These are phyloP conservation scores for Drosophila lini DNA, from an alignment of 1,140 invertebrate genomes.

Conservation along the genomic window DNA sequence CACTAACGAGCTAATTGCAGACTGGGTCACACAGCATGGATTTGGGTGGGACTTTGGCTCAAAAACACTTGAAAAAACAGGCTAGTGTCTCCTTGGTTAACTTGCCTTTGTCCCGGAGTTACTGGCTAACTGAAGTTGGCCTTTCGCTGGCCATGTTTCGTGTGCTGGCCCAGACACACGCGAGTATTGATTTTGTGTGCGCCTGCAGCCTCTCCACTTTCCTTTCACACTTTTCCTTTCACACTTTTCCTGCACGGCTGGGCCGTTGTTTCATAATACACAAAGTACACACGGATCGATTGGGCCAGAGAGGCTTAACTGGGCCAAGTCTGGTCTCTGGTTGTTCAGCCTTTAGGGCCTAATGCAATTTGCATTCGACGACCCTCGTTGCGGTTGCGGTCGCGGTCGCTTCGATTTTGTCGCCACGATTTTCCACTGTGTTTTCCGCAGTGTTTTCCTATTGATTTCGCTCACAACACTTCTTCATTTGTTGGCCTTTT, in stretches of 20 bases:
- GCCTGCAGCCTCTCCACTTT: conserved; percentile 42
- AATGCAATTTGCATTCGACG: conserved; percentile 66
- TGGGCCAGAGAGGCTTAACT: conserved; percentile 34
- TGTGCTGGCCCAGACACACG: conserved; percentile 37
- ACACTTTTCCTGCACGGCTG: conserved; percentile 25
- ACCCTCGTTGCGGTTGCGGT: conserved; percentile 33
- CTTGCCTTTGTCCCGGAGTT: conserved; percentile 30
- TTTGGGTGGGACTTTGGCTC: background rate
- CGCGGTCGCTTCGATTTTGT: conserved; percentile 10
- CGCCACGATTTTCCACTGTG: conserved; percentile 19
- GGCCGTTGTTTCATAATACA: conserved; percentile 51
- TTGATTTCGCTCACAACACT: conserved; percentile 48
- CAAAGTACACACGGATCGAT: conserved; percentile 35
- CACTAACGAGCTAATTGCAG: conserved; percentile 39
- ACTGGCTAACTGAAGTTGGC: conserved; percentile 21
- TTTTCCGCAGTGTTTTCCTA: conserved; percentile 28
- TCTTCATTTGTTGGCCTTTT: background rate
- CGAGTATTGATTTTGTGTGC: conserved; percentile 54
- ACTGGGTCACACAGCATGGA: conserved; percentile 8
- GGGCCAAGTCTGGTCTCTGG: conserved; percentile 8
- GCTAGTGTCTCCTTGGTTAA: background rate
- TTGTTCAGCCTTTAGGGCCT: conserved; percentile 10
- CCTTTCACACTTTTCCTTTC: conserved; percentile 20
- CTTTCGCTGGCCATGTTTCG: conserved; percentile 19
- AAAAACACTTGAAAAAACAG: background rate